Evolutionary conservation across 2,113 vertebrate genomes (phyloP), one percentile per base, ranked within the genome.

Genomic region (Montifringilla adamsi): DNA sequence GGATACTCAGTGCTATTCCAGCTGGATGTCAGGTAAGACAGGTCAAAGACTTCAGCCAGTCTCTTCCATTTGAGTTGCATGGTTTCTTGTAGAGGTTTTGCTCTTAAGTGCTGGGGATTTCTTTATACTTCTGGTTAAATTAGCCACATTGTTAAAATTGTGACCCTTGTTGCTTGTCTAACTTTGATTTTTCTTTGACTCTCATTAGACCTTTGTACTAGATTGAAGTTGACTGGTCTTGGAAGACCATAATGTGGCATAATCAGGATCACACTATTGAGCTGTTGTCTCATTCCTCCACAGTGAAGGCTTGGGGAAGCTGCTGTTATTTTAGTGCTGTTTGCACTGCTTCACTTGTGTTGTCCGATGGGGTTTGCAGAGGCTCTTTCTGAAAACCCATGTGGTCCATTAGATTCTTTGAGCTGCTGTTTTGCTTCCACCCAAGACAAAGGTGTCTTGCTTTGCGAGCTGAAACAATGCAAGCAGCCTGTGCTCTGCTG

Each of bases 1-100:
- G 24, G 13, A 7, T 33, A 4, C 10, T 39, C 16, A 9, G 0
- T 56, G n/a, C 9, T 67, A 2, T 44, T 91, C 41, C 19, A 13
- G 22, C 19, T 19, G 10, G 50, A 28, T 74, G 7, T 63, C 0
- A 3, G 7, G 27, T 84, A 35, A 46, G 68, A 55, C 11, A 33
- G 26, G 50, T 73, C 50, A 39, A 43, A 88, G 24, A 56, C 26
- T 60, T 44, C 21, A 75, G 50, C 15, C 14, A 49, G 16, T 44
- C 6, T 13, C 35, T 90, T 70, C 55, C 10, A 8, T 50, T 87
- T 59, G 35, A 70, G 27, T 66, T 39, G 13, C 12, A 4, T 43
- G 11, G 14, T 60, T 82, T 70, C 30, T 73, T 59, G 22, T 27
- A 58, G 52, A 52, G 46, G 15, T 55, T 21, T 70, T 78, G 7